A percentile compares a stretch with the other conserved stretches of the same genome.
phyloP scores from a whole-genome alignment of 2,113 vertebrate species.

The Prionailurus bengalensis region DNA sequence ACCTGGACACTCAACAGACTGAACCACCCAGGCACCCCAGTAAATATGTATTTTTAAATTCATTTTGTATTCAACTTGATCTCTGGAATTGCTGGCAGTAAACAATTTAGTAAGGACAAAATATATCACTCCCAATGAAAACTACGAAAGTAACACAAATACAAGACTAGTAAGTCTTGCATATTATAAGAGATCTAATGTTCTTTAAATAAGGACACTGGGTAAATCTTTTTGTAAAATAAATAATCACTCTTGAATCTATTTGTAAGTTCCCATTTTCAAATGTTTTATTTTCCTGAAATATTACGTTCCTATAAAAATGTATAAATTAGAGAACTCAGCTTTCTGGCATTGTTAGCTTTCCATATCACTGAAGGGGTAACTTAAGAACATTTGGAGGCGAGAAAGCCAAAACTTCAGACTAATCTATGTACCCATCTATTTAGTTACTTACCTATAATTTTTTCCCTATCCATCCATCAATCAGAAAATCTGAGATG shows the following conservation, averaged over 20 bases:
- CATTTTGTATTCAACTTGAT: slow-evolving; percentile 10
- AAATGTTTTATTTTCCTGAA: slow-evolving; percentile 31
- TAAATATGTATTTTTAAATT: background rate
- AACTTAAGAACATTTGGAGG: background rate
- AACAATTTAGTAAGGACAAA: slow-evolving; percentile 33
- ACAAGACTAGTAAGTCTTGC: background rate
- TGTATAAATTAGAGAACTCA: background rate
- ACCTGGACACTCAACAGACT: too few relatives aligned
- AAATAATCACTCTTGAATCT: slow-evolving; percentile 32
- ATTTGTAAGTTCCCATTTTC: background rate
- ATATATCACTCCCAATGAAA: slow-evolving; percentile 32
- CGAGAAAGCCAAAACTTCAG: background rate
- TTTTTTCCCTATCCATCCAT: background rate
- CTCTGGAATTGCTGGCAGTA: background rate
- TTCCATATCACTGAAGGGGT: background rate
- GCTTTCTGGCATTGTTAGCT: background rate
- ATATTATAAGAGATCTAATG: background rate
- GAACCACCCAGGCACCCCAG: background rate
- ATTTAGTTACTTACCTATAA: background rate
- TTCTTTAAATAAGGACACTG: background rate
- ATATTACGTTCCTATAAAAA: background rate
- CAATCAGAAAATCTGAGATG: background rate
- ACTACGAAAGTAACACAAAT: background rate
- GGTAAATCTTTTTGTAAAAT: slow-evolving; percentile 32
- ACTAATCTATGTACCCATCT: background rate